A percentile compares a stretch with the other conserved stretches of the same genome.
Evolutionary conservation across 1,140 invertebrate genomes (phyloP).

Genomic region (Propsilocerus akamusi): DNA sequence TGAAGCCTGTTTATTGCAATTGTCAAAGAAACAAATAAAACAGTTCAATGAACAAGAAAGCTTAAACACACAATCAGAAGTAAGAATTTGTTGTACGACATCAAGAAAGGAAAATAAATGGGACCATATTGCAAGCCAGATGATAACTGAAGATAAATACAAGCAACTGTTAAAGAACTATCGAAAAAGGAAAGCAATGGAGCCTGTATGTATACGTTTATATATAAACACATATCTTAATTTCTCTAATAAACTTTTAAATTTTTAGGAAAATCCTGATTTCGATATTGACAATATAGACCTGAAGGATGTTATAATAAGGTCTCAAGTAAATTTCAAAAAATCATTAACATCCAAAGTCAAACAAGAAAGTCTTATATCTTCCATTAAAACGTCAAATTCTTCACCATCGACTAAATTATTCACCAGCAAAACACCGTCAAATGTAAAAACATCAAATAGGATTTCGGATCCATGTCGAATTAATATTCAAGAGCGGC

Average conservation of each 20-base stretch:
- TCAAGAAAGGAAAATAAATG: slow-evolving; percentile 23
- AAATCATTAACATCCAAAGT: not conserved
- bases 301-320: not conserved
- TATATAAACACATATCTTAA: not conserved
- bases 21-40: slow-evolving; percentile 31
- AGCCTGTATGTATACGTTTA: not conserved
- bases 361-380: not conserved
- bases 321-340: not conserved
- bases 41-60: slow-evolving; percentile 16
- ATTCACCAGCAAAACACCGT: not conserved
- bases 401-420: not conserved
- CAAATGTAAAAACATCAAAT: not conserved
- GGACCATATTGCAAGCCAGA: slow-evolving; percentile 19
- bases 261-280: not conserved
- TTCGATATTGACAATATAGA: not conserved
- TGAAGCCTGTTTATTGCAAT: slow-evolving; percentile 25
- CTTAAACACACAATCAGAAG: slow-evolving; percentile 8
- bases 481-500: not conserved
- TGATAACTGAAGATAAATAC: slow-evolving; percentile 28
- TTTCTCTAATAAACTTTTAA: not conserved
- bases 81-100: slow-evolving; percentile 13
- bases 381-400: not conserved
- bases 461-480: not conserved
- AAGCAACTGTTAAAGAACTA: slow-evolving; percentile 4
- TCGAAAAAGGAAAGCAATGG: not conserved